Base-by-base conservation (phyloP, 2,888 invertebrate species). In the Epiblema foenella region DNA sequence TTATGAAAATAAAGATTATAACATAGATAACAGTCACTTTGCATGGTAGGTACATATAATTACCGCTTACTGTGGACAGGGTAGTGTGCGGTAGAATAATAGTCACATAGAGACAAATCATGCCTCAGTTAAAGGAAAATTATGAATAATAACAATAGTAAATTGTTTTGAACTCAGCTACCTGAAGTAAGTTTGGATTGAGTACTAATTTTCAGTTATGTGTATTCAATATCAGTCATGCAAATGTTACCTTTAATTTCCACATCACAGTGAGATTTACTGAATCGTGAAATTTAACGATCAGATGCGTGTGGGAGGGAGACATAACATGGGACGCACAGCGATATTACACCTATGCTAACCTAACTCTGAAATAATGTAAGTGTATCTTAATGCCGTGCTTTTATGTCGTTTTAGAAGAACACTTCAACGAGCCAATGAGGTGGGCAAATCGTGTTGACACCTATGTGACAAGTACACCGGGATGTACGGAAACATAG, bases 361-460 rank as follows among this genome's bases (percentile, higher is more conserved):
- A 54, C 24, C 29, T 18, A 39, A 64, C 33, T 64, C n/a, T 37
- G 17, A 15, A 64, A 54, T 3, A 52, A n/a, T 39, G 15, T 39
- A 64, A 54, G 20, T 64, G 20, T 33, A n/a, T 37, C 39, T 8
- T 11, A 37, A 52, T n/a, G 18, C 3, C 39, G 39, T 20, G 39
- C 10, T 18, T n/a, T 39, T 64, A 39, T 24, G 64, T n/a, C 37
- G 20, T 54, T 64, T 54, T 39, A 24, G 39, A 64, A 18, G n/a
- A 54, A 15, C 4, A 11, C 20, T 20, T 5, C n/a, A 7, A 15
- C 57, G n/a, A 58, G 52, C 29, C 58, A 64, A 17, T 64, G 64
- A 59, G 69, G 64, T 69, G 69, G 58, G 69, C 69, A 65, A 69
- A 65, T 65, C 69, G 64, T 59, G 64, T 69, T 65, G 69, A 59